Evolutionary conservation across 2,888 invertebrate species (phyloP), one percentile per base, ranked within the genome.

Genomic region (Cinara cedri): DNA sequence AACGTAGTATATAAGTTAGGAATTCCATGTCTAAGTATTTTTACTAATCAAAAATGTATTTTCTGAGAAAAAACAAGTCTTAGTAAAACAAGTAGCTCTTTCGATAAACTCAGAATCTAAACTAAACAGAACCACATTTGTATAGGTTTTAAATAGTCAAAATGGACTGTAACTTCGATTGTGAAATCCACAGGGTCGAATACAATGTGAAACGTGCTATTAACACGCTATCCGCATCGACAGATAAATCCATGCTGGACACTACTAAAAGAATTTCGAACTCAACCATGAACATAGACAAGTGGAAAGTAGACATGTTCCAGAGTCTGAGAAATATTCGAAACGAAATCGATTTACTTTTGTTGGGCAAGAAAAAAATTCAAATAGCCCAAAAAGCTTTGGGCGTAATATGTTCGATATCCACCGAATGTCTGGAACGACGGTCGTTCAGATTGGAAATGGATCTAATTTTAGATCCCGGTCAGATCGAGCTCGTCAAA

Each of bases 121-220:
- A n/a, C n/a, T n/a, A n/a, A n/a, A n/a, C n/a, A n/a, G n/a, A n/a
- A n/a, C n/a, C n/a, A n/a, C n/a, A n/a, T n/a, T n/a, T n/a, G n/a
- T n/a, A n/a, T 49, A 42, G 42, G 54, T 54, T 8, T 54, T 13
- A 2, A 8, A 13, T 49, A 3, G 6, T 49, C 49, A 13, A 44
- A 44, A 44, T 44, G 44, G 13, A 46, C 10, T 13, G 10, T 2
- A 10, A 16, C 14, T 3, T 16, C 16, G 4, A 1, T 3, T 4
- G 14, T 16, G 51, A 51, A 14, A 51, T 16, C 4, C 19, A 0
- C 42, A 78, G 78, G 21, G 51, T 78, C 13, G 70, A 78, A 24
- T 78, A 78, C 49, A 70, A 62, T 9, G 78, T 70, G n/a, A 68
- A 78, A 21, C 66, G 78, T 1, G 51, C 78, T 11, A 70, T 78